Evolutionary conservation across 2,113 vertebrate species (phyloP).

Genomic region (Pogona vitticeps): DNA sequence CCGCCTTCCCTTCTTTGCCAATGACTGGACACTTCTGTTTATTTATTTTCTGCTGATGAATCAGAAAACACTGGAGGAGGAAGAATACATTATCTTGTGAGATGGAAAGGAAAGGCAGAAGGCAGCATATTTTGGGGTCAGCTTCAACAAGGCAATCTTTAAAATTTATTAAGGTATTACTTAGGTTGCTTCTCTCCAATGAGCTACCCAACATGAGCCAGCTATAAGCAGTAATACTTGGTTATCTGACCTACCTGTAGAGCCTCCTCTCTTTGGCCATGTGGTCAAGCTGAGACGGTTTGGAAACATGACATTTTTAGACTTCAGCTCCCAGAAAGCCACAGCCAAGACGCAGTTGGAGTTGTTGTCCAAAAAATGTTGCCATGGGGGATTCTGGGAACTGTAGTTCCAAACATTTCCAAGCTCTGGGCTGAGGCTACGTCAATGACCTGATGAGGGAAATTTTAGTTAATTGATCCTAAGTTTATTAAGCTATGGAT

Average conservation of each 20-base stretch:
- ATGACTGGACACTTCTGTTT: not conserved
- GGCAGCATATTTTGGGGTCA: not conserved
- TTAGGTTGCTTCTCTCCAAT: not conserved
- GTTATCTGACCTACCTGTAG: not conserved
- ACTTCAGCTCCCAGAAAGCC: too few relatives aligned
- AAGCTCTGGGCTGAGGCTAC: too few relatives aligned
- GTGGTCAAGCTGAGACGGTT: not conserved
- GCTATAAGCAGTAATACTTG: not conserved
- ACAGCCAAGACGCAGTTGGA: too few relatives aligned
- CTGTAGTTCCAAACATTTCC: too few relatives aligned
- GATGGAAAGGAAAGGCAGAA: not conserved
- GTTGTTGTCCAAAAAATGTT: too few relatives aligned
- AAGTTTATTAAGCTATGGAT: too few relatives aligned
- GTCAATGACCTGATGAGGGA: too few relatives aligned
- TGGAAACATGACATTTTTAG: too few relatives aligned
- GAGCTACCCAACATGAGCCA: not conserved
- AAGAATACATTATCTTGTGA: not conserved
- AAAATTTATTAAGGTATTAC: not conserved
- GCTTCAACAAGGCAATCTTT: not conserved
- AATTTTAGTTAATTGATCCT: too few relatives aligned
- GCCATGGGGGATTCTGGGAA: too few relatives aligned
- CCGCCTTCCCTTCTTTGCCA: not conserved
- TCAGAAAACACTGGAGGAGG: not conserved
- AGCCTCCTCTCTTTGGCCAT: not conserved
- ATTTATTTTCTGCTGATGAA: not conserved